Conservation (phyloP, 2,888 invertebrate genomes). For the Chrysolina haemoptera region DNA sequence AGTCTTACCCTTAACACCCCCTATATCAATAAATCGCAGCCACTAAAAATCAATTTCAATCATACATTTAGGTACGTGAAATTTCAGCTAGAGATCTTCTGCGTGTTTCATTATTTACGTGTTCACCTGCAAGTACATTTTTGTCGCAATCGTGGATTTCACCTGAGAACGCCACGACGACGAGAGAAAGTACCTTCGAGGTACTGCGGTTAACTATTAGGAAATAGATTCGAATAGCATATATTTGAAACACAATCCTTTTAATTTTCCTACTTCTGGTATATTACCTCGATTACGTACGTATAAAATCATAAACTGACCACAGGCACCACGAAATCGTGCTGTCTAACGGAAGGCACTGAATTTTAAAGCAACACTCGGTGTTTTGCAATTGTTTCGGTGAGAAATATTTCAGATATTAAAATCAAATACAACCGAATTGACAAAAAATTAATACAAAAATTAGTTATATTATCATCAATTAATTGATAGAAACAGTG, state of each 20-base stretch:
- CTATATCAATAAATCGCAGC: too few species aligned
- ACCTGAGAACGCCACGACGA: neutral
- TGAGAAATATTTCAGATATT: neutral
- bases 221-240: conserved; percentile 14
- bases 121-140: neutral
- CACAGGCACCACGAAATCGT: conserved; percentile 12
- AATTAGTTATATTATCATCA: too few species aligned
- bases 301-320: conserved; percentile 6
- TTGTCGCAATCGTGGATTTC: neutral
- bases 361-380: conserved; percentile 10
- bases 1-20: too few species aligned
- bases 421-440: too few species aligned
- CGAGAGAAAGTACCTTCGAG: conserved; percentile 1
- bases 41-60: too few species aligned
- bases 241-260: conserved; percentile 9
- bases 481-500: too few species aligned
- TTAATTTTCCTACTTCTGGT: conserved; percentile 17
- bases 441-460: too few species aligned
- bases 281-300: neutral
- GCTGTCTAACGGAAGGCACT: conserved; percentile 13
- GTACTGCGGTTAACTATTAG: conserved; percentile 10
- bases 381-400: neutral
- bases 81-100: too few species aligned
- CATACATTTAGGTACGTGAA: too few species aligned
- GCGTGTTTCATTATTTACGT: too few species aligned